Evolutionary conservation across 2,113 vertebrate genomes (phyloP), one percentile per base, ranked within the genome.

Genomic region (Myocastor coypus): DNA sequence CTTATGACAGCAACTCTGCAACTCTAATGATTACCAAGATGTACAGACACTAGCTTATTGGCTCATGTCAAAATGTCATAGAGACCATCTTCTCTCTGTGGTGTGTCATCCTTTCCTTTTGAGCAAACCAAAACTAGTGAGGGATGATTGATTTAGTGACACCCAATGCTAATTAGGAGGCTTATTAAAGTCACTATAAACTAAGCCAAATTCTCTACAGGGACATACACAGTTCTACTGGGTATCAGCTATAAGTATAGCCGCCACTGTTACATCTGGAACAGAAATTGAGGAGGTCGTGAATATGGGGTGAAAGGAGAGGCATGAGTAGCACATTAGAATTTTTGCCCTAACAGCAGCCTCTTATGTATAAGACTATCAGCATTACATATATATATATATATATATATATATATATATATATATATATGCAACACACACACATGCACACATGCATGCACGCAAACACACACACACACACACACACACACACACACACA

Each of bases 281-380:
- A 81, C 32, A 78, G 77, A 87, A 50, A 87, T 2, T 80, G 34
- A 85, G 52, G 46, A 42, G 37, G 92, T 99, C 99, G 97, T 99
- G 98, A 57, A 99, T 98, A 97, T 99, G 99, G 92, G 98, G 99
- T 66, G 99, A 99, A 73, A 99, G 98, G 97, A 99, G 98, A 97
- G 99, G 98, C 99, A 99, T 99, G 96, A 99, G 99, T 99, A 99
- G 99, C 98, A 99, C 99, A 87, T 99, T 99, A 97, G 99, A 99
- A 98, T 99, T 99, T 98, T 99, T 99, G 98, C 99, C 98, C 97
- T 99, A 99, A 95, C 99, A 98, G 99, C 99, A 99, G 98, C 98
- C 99, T 98, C 98, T 99, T 20, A n/a, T 37, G 0, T 8, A 28
- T 16, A 37, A 61, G 12, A 80, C 42, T 26, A 20, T 37, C 99